Conservation (phyloP, 1,140 invertebrate genomes). For the Homalodisca vitripennis region DNA sequence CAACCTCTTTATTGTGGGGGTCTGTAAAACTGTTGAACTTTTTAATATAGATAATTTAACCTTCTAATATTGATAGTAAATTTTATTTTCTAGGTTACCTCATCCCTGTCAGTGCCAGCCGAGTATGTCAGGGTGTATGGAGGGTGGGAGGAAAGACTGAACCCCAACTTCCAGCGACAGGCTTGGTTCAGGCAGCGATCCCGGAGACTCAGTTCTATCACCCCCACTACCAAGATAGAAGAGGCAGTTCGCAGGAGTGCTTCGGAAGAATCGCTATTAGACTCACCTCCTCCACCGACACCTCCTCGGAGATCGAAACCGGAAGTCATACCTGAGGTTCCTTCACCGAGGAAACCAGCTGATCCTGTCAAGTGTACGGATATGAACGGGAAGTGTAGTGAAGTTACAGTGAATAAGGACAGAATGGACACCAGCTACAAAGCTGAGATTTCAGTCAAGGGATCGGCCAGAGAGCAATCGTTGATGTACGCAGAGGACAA, state of each 20-base stretch:
- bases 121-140: slow-evolving; percentile 54
- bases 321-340: slow-evolving; percentile 6
- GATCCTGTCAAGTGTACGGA: background rate
- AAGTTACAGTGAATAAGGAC: background rate
- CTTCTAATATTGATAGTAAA: no score
- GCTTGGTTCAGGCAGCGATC: slow-evolving; percentile 55
- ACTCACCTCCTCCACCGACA: slow-evolving; percentile 37
- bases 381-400: slow-evolving; percentile 18
- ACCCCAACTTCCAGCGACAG: slow-evolving; percentile 58
- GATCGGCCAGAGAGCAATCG: background rate
- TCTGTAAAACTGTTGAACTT: no score
- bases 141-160: slow-evolving; percentile 56
- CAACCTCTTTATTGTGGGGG: no score
- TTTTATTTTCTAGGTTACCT: slow-evolving; percentile 41
- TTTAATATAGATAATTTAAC: no score
- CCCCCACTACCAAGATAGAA: slow-evolving; percentile 26
- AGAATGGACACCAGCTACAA: background rate
- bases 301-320: slow-evolving; percentile 39
- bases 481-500: slow-evolving; percentile 30
- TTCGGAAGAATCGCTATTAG: slow-evolving; percentile 50
- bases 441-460: background rate
- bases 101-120: slow-evolving; percentile 42
- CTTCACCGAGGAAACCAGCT: slow-evolving; percentile 1
- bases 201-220: slow-evolving; percentile 44
- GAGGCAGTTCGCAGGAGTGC: slow-evolving; percentile 46